Conservation (phyloP, 2,888 invertebrate species). For the Prosapia bicincta region DNA sequence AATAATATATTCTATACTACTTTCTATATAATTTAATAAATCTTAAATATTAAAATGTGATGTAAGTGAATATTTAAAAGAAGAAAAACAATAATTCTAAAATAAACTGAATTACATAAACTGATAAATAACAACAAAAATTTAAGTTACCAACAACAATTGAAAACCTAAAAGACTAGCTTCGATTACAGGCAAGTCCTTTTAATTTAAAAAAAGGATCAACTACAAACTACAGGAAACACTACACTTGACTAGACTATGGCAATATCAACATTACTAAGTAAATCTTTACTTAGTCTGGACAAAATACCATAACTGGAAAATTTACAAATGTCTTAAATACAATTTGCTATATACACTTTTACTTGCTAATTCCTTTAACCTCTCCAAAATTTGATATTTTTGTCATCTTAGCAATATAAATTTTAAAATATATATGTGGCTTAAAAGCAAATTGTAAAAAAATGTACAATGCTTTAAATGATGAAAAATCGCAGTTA, state of each 20-base stretch:
- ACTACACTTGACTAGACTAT: not conserved
- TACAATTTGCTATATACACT: not conserved
- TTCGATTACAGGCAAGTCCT: not conserved
- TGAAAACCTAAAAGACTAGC: not conserved
- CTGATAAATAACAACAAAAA: not conserved
- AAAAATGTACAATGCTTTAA: no score
- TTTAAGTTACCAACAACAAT: not conserved
- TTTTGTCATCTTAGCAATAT: not conserved
- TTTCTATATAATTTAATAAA: no score
- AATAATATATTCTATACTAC: no score
- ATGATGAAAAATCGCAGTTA: no score
- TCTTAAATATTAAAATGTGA: not conserved
- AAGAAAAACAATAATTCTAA: not conserved
- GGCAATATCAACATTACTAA: not conserved
- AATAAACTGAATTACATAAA: not conserved
- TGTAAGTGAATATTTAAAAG: not conserved
- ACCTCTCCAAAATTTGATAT: not conserved
- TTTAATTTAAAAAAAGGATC: not conserved
- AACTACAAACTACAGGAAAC: not conserved
- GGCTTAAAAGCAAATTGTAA: no score
- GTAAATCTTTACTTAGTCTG: not conserved
- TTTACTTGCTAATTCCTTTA: not conserved
- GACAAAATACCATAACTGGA: not conserved
- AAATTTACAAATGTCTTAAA: not conserved
- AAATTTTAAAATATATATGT: not conserved